These are phyloP conservation scores for Mylabris phalerata DNA, from an alignment of 1,140 invertebrate species.

Conservation along the genomic window DNA sequence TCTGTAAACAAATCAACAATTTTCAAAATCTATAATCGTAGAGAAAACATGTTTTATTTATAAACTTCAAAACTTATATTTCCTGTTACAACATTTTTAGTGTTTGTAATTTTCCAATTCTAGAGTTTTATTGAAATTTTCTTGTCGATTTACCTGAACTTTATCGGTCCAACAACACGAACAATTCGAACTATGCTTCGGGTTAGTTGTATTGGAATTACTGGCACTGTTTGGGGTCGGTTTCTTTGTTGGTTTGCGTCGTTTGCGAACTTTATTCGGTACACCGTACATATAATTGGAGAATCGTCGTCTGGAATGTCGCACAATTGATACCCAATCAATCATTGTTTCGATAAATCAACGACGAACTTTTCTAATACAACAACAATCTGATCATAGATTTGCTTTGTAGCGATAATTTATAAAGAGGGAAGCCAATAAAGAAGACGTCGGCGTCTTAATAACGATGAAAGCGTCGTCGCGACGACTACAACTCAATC, in stretches of 20 bases:
- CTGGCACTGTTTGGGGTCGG: background rate
- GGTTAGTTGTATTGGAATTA: constrained; percentile 2
- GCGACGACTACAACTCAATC: constrained; percentile 11
- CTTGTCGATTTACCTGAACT: constrained; percentile 28
- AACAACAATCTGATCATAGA: background rate
- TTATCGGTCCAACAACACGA: constrained; percentile 40
- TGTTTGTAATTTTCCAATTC: too few relatives aligned
- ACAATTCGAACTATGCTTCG: constrained; percentile 33
- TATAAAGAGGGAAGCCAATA: background rate
- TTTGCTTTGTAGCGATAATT: too few relatives aligned
- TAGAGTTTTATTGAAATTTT: too few relatives aligned
- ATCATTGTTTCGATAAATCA: constrained; percentile 50
- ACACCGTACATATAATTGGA: constrained; percentile 64
- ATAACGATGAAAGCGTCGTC: constrained; percentile 9
- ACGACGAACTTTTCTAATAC: background rate
- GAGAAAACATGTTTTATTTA: too few relatives aligned
- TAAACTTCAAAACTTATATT: too few relatives aligned
- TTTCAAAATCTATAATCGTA: background rate
- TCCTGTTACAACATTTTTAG: too few relatives aligned
- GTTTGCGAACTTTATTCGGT: constrained; percentile 50
- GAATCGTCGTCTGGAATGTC: constrained; percentile 62
- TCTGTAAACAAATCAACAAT: constrained; percentile 41
- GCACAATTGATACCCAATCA: constrained; percentile 72
- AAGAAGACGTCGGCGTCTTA: constrained; percentile 9
- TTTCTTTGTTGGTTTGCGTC: constrained; percentile 1